Base-by-base conservation (phyloP, 2,113 vertebrate species). In the Raja brachyura region DNA sequence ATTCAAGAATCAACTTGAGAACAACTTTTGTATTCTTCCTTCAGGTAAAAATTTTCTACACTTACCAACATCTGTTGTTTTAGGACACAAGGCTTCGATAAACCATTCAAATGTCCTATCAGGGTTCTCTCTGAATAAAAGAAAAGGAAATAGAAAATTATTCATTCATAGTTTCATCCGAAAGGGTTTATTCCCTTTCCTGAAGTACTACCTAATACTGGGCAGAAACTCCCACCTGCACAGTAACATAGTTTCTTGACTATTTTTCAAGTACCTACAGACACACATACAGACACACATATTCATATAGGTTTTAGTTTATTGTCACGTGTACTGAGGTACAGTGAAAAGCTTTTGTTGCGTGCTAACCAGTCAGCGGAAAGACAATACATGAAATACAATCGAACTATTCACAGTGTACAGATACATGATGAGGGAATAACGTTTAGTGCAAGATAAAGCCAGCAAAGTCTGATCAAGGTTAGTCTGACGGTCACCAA, bases 61-160 rank as follows among this genome's bases (percentile, higher is more conserved):
- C 97, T 96, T 93, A 98, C 97, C 97, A 94, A 96, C 96, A 94
- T 98, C 96, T 94, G 94, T 95, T 94, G 97, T 95, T 28, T 96
- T 94, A 0, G 98, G 97, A 75, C 96, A 96, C 20, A 96, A 95
- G 1, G 96, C 97, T 94, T 98, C 97, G 75, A 98, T 97, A 95
- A 97, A 98, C 95, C 97, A 97, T 93, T 97, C 96, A 95, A 98
- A 98, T 14, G 96, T 95, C 33, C 94, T 96, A 28, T 97, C 96
- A 73, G 97, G 95, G 88, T 95, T 96, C 96, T 95, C 94, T 95
- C 98, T 98, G 95, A 83, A 94, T 95, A 75, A 59, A 93, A 48
- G 39, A 76, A 61, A 79, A 56, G 16, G 13, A 8, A 54, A 74
- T 56, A 56, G 3, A 14, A 75, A 18, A 70, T 20, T 28, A 31